Evolutionary conservation across 2,888 invertebrate genomes (phyloP), one percentile per base, ranked within the genome.

Genomic region (Ametastegia equiseti): DNA sequence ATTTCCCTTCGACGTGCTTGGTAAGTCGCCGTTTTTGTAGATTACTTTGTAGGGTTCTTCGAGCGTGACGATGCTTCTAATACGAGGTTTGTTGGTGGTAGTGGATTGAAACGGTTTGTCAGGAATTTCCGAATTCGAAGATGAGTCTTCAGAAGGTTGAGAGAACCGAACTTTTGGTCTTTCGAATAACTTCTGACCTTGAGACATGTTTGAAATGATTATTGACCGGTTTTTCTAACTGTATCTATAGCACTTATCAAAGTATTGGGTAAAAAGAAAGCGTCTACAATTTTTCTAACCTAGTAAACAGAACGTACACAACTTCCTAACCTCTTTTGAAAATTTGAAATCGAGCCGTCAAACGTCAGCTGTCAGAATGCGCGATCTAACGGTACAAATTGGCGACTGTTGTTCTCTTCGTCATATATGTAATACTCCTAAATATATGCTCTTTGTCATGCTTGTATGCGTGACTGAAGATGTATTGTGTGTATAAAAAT

Each of bases 141-240:
- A 30, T 1, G 47, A 69, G 0, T 83, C 54, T 13, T 54, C 78
- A 19, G 82, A 80, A 54, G 80, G 65, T 82, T 87, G 84, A 47
- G 80, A 84, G 71, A 89, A 89, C 63, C 88, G 84, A 67, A 89
- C 88, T 83, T 88, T 89, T 7, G 89, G 89, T 57, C 33, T 42
- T 78, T 78, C 78, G 7, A 78, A 15, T 27, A 60, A 78, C 42
- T 57, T 78, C 47, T 60, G 78, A 7, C 63, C 60, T 15, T 78
- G 60, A 30, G 78, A 78, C 78, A 78, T 57, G 1, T 78, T 30
- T 15, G n/a, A n/a, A n/a, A n/a, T n/a, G n/a, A n/a, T n/a, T n/a
- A n/a, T n/a, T n/a, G n/a, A 71, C n/a, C n/a, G n/a, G 30, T 47
- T 45, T 27, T n/a, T 9, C 4, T 47, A 47, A 45, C 36, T 71